These are phyloP conservation scores for Eretmodus cyanostictus DNA, from an alignment of 2,113 vertebrate species.

Conservation along the genomic window DNA sequence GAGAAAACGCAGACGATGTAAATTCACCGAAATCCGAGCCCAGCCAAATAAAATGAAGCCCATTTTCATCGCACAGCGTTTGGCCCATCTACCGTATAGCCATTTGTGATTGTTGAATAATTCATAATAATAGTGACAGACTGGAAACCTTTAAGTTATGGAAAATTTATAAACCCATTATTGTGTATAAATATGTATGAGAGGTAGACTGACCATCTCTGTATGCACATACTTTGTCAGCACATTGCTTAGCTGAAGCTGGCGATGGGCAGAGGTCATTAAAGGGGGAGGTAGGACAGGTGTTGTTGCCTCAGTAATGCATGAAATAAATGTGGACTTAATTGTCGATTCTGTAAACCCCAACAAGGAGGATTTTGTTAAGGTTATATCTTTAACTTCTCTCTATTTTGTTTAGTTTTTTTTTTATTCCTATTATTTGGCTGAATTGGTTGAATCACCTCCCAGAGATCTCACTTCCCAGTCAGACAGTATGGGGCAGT, in stretches of 20 bases:
- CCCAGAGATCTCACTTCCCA: constrained; percentile 33
- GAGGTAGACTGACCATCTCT: constrained; percentile 14
- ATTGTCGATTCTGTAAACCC: background rate
- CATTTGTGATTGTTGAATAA: constrained; percentile 46
- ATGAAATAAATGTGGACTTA: background rate
- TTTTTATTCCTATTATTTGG: background rate
- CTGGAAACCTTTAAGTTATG: constrained; percentile 36
- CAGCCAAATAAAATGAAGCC: background rate
- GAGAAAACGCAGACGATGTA: background rate
- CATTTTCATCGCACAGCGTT: background rate
- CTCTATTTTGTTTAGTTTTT: background rate
- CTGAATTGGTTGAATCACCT: background rate
- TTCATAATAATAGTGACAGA: constrained; percentile 51
- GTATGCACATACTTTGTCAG: constrained; percentile 6
- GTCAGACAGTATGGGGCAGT: background rate
- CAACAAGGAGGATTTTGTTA: background rate
- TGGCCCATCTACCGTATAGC: background rate
- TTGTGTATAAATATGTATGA: constrained; percentile 46
- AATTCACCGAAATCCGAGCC: background rate
- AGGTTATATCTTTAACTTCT: background rate
- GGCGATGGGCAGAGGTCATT: background rate
- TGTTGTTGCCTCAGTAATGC: background rate
- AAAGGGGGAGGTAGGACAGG: background rate
- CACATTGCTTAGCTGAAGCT: background rate
- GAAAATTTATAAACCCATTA: constrained; percentile 43